Percentiles rank a stretch among this genome's conserved stretches.
phyloP scores from a whole-genome alignment of 2,888 invertebrate species.

The Mesoligia furuncula region DNA sequence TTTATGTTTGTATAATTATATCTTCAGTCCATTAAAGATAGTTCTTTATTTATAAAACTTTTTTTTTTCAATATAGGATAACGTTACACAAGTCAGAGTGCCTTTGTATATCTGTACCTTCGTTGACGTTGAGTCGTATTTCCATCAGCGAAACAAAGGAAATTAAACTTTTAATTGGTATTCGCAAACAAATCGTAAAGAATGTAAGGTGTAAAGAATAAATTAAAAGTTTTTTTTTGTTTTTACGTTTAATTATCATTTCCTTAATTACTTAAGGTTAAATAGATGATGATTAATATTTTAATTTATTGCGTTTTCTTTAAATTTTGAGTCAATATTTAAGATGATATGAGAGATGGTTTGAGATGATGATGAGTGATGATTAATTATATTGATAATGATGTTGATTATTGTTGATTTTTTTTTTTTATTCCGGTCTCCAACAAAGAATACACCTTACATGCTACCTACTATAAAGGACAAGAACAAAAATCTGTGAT shows the following conservation, averaged over 20 bases:
- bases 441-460: too few relatives aligned
- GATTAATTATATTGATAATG: background rate
- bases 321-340: background rate
- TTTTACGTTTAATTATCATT: constrained; percentile 36
- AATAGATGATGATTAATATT: constrained; percentile 19
- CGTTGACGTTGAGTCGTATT: constrained; percentile 44
- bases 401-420: background rate
- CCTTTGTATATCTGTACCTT: constrained; percentile 22
- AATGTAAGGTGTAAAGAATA: constrained; percentile 61
- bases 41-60: background rate
- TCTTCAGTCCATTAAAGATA: background rate
- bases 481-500: too few relatives aligned
- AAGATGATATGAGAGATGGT: background rate
- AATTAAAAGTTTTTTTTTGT: constrained; percentile 57
- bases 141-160: constrained; percentile 57
- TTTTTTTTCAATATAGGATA: background rate
- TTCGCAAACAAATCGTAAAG: constrained; percentile 47
- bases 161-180: constrained; percentile 62
- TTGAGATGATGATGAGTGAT: background rate
- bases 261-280: constrained; percentile 33
- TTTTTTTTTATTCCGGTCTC: too few relatives aligned
- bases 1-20: background rate
- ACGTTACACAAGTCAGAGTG: constrained; percentile 5
- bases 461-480: too few relatives aligned
- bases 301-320: background rate